Conservation (phyloP, 2,113 vertebrate genomes). For the Lathamus discolor region DNA sequence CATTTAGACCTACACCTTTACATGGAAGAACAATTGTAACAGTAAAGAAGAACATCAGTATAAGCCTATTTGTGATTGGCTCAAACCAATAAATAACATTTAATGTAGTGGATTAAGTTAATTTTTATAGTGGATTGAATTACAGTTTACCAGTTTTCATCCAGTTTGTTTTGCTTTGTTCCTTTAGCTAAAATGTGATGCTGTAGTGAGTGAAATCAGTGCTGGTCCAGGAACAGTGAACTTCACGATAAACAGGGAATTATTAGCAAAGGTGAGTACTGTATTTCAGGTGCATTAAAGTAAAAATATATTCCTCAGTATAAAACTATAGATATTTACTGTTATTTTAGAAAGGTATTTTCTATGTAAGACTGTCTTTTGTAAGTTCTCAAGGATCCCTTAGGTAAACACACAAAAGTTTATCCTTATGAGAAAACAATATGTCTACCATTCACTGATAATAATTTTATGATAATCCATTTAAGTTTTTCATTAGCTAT, state of each 20-base stretch:
- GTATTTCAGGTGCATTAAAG: background rate
- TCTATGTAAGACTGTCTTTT: background rate
- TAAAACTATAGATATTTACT: background rate
- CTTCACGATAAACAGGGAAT: conserved; percentile 85
- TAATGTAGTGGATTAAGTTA: background rate
- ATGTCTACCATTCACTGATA: background rate
- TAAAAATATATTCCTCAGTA: background rate
- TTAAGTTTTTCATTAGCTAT: background rate
- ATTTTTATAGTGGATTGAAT: background rate
- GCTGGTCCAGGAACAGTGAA: conserved; percentile 77
- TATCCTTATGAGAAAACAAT: background rate
- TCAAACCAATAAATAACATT: background rate
- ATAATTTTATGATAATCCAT: background rate
- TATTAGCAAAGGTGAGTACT: conserved; percentile 86
- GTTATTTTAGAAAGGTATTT: background rate
- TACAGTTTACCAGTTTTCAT: background rate
- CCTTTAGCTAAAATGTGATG: conserved; percentile 82
- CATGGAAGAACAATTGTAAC: background rate
- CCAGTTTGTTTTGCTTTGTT: background rate
- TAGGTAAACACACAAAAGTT: background rate
- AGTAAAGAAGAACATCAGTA: background rate
- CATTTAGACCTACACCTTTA: background rate
- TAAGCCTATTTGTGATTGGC: background rate
- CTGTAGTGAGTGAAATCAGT: conserved; percentile 83
- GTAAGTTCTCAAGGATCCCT: background rate